phyloP scores from a whole-genome alignment of 2,888 invertebrate genomes.

The Lepidocyrtoides sp. region DNA sequence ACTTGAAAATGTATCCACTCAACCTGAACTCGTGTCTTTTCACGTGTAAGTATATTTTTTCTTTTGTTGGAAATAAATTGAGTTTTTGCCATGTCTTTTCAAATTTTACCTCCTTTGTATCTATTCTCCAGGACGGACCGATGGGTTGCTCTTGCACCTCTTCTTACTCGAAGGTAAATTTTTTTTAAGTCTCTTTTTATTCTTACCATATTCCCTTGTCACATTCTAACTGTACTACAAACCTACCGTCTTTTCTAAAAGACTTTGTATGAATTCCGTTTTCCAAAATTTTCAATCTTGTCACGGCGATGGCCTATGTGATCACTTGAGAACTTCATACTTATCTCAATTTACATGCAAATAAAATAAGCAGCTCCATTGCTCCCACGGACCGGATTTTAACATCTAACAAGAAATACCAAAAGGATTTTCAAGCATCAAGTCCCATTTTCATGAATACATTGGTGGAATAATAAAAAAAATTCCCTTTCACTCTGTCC shows the following conservation, averaged over 20 bases:
- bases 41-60: not conserved
- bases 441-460: not conserved
- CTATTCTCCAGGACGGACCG: constrained; percentile 87
- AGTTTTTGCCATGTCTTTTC: constrained; percentile 29
- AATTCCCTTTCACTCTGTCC: not conserved
- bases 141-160: constrained; percentile 90
- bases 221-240: too few relatives aligned
- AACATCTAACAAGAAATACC: too few relatives aligned
- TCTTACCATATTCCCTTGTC: too few relatives aligned
- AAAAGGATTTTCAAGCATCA: too few relatives aligned
- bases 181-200: too few relatives aligned
- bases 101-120: not conserved
- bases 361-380: not conserved
- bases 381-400: too few relatives aligned
- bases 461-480: constrained; percentile 2
- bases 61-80: constrained; percentile 61
- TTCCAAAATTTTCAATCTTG: constrained; percentile 54
- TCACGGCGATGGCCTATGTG: constrained; percentile 9
- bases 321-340: not conserved
- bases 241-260: too few relatives aligned
- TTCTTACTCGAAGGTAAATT: constrained; percentile 86
- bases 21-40: not conserved
- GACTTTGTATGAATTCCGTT: not conserved
- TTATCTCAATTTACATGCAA: not conserved
- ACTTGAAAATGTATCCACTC: not conserved